These are phyloP conservation scores for Melanotus villosus DNA, from an alignment of 2,888 invertebrate genomes.

Conservation along the genomic window DNA sequence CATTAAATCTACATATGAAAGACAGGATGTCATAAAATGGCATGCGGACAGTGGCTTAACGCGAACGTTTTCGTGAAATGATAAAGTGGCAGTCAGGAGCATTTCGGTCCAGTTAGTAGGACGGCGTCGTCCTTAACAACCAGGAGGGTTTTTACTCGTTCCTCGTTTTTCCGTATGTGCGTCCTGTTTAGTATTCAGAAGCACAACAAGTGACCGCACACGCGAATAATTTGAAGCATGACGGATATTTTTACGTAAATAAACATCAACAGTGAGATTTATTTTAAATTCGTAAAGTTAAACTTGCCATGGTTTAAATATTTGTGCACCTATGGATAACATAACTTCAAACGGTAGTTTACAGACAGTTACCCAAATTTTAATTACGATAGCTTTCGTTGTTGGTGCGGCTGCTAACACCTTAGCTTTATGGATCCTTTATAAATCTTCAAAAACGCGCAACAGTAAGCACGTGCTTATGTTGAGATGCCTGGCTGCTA, in stretches of 20 bases:
- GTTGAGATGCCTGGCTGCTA: constrained; percentile 82
- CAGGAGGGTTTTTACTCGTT: neutral
- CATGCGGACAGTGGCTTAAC: constrained; percentile 10
- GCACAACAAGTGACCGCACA: neutral
- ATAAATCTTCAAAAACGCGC: constrained; percentile 79
- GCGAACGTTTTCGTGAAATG: constrained; percentile 23
- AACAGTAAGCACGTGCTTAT: constrained; percentile 87
- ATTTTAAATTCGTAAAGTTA: neutral
- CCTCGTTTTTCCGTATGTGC: neutral
- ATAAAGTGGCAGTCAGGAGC: constrained; percentile 12
- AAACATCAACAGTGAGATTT: neutral
- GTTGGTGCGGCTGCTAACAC: constrained; percentile 83
- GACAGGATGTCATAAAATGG: constrained; percentile 35
- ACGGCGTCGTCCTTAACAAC: constrained; percentile 9
- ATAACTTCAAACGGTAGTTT: constrained; percentile 16
- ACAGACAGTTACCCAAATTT: constrained; percentile 58
- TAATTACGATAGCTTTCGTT: constrained; percentile 74
- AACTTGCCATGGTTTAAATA: neutral
- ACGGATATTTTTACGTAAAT: no score
- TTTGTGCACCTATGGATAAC: constrained; percentile 25
- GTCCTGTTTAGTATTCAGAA: constrained; percentile 1
- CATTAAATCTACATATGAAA: constrained; percentile 32
- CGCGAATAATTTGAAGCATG: neutral
- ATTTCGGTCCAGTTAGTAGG: constrained; percentile 19
- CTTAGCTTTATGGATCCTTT: constrained; percentile 82